phyloP scores from a whole-genome alignment of 1,140 invertebrate species.

The Nylanderia fulva region DNA sequence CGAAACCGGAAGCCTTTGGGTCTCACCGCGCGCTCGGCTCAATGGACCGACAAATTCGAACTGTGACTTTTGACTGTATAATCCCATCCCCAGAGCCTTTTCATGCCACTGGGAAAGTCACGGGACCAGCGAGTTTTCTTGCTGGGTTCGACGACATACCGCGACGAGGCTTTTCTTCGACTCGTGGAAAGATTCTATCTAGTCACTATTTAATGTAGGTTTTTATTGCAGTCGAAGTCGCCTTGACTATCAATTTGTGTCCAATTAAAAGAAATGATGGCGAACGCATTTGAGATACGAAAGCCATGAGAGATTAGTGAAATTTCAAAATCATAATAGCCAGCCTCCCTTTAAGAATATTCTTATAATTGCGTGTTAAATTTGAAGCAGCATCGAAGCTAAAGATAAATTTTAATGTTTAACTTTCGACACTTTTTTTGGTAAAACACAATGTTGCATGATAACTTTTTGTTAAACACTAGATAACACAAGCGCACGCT shows the following conservation, averaged over 20 bases:
- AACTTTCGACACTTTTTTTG: background rate
- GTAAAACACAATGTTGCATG: background rate
- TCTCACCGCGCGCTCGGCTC: slow-evolving; percentile 77
- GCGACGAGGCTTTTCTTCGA: background rate
- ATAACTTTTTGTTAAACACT: background rate
- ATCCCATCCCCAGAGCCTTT: slow-evolving; percentile 79
- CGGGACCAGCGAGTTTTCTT: slow-evolving; percentile 24
- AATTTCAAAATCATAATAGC: background rate
- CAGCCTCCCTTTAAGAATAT: background rate
- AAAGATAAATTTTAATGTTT: background rate
- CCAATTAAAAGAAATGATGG: slow-evolving; percentile 12
- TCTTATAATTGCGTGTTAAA: background rate
- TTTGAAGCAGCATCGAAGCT: background rate
- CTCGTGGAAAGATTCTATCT: background rate
- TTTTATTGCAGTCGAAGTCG: background rate
- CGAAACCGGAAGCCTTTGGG: slow-evolving; percentile 85
- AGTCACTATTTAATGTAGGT: background rate
- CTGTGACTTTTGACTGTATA: slow-evolving; percentile 86
- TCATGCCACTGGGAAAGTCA: slow-evolving; percentile 77
- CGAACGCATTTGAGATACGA: background rate
- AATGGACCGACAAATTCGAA: slow-evolving; percentile 85
- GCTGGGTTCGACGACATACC: slow-evolving; percentile 17
- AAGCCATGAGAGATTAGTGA: background rate
- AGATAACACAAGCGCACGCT: no score
- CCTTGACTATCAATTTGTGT: background rate